Conservation (phyloP, 2,888 invertebrate genomes). For the Epiblema foenella region DNA sequence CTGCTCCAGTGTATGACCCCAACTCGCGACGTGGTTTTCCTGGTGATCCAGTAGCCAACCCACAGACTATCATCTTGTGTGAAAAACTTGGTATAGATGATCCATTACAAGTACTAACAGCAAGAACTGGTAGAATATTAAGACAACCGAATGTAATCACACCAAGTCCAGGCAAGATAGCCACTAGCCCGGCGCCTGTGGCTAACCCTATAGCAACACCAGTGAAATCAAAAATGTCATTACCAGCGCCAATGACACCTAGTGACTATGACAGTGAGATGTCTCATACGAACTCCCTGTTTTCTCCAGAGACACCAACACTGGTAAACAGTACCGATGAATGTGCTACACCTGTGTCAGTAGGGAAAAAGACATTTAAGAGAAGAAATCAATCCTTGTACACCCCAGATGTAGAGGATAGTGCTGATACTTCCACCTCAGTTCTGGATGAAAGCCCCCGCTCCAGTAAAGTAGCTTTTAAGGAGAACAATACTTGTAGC, state of each 20-base stretch:
- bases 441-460: slow-evolving; percentile 60
- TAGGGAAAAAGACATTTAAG: slow-evolving; percentile 72
- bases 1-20: slow-evolving; percentile 87
- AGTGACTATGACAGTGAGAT: slow-evolving; percentile 56
- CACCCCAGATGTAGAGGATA: slow-evolving; percentile 64
- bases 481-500: slow-evolving; percentile 41
- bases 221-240: slow-evolving; percentile 65
- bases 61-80: slow-evolving; percentile 89
- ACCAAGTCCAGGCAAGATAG: slow-evolving; percentile 35
- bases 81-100: slow-evolving; percentile 90
- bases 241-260: slow-evolving; percentile 75
- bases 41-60: slow-evolving; percentile 85
- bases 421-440: slow-evolving; percentile 58
- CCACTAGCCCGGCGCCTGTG: slow-evolving; percentile 38
- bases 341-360: slow-evolving; percentile 63
- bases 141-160: slow-evolving; percentile 53
- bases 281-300: slow-evolving; percentile 49
- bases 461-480: slow-evolving; percentile 62
- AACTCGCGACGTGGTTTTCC: slow-evolving; percentile 68
- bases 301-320: slow-evolving; percentile 55
- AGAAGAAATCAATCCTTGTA: slow-evolving; percentile 77
- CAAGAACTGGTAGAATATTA: slow-evolving; percentile 77
- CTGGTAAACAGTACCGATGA: slow-evolving; percentile 59
- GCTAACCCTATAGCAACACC: slow-evolving; percentile 56
- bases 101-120: slow-evolving; percentile 88